Percentiles rank a stretch among this genome's conserved stretches.
phyloP scores from a whole-genome alignment of 1,140 invertebrate species.

The Teleopsis dalmanni region DNA sequence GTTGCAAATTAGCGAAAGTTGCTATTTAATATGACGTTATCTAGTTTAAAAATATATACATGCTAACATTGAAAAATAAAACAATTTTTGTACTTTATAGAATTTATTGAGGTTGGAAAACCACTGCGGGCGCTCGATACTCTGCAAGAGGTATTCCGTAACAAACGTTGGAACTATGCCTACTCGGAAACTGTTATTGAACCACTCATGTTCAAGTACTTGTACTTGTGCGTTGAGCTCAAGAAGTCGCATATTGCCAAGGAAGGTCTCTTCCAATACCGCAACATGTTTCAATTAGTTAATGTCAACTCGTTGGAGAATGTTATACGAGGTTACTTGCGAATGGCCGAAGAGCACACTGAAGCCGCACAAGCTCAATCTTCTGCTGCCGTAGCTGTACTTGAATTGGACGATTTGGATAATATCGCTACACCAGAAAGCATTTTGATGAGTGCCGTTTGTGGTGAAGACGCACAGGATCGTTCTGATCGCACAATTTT shows the following conservation, averaged over 20 bases:
- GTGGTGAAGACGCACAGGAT: conserved; percentile 96
- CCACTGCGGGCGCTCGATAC: conserved; percentile 93
- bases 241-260: conserved; percentile 98
- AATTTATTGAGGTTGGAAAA: conserved; percentile 90
- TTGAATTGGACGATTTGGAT: conserved; percentile 97
- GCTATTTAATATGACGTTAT: neutral
- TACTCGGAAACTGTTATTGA: conserved; percentile 94
- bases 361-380: conserved; percentile 90
- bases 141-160: conserved; percentile 98
- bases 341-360: conserved; percentile 91
- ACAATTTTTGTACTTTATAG: conserved; percentile 46
- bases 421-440: conserved; percentile 95
- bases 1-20: no score
- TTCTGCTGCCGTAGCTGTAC: conserved; percentile 84
- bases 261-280: conserved; percentile 97
- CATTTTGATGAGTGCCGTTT: conserved; percentile 89
- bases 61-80: neutral
- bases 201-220: conserved; percentile 98
- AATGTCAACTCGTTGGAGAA: conserved; percentile 92
- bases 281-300: conserved; percentile 97
- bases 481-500: conserved; percentile 92
- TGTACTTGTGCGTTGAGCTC: conserved; percentile 95
- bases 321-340: conserved; percentile 86
- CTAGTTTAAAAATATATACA: neutral
- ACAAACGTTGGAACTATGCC: conserved; percentile 95